Conservation (phyloP, 2,888 invertebrate genomes). For the Eristalinus sepulchralis region DNA sequence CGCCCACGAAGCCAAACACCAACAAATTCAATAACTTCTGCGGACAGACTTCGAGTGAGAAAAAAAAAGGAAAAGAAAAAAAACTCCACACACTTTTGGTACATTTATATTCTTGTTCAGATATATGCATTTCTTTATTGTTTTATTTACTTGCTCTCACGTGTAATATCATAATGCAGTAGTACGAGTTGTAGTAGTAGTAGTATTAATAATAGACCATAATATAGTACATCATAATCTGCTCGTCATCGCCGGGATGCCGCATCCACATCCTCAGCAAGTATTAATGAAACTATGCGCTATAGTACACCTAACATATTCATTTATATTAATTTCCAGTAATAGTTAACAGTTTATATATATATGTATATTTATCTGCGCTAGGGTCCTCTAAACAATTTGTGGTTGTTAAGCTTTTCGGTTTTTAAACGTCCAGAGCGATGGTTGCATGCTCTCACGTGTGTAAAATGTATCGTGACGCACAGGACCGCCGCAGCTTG, state of each 20-base stretch:
- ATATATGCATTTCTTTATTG: constrained; percentile 44
- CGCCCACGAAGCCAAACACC: too few relatives aligned
- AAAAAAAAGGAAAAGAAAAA: not conserved
- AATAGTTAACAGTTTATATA: constrained; percentile 60
- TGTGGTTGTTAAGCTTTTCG: constrained; percentile 41
- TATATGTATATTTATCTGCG: constrained; percentile 22
- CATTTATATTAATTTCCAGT: constrained; percentile 36
- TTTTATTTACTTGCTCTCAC: constrained; percentile 43
- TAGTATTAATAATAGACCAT: constrained; percentile 36
- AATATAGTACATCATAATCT: constrained; percentile 60
- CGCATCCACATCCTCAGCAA: constrained; percentile 41
- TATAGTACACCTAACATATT: constrained; percentile 52
- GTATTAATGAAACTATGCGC: constrained; percentile 52
- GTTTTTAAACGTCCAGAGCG: constrained; percentile 52
- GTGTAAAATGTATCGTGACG: constrained; percentile 45
- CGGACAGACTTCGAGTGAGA: too few relatives aligned
- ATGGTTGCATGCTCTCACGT: not conserved
- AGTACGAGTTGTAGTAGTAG: constrained; percentile 27
- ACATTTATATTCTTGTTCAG: constrained; percentile 15
- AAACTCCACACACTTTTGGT: constrained; percentile 1
- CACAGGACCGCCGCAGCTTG: not conserved
- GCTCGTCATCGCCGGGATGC: not conserved
- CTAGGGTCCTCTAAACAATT: constrained; percentile 32
- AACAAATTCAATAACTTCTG: too few relatives aligned
- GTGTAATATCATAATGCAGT: constrained; percentile 60